A percentile compares a stretch with the other conserved stretches of the same genome.
Conservation (phyloP, 2,113 vertebrate species). For the Notothenia rossii region DNA sequence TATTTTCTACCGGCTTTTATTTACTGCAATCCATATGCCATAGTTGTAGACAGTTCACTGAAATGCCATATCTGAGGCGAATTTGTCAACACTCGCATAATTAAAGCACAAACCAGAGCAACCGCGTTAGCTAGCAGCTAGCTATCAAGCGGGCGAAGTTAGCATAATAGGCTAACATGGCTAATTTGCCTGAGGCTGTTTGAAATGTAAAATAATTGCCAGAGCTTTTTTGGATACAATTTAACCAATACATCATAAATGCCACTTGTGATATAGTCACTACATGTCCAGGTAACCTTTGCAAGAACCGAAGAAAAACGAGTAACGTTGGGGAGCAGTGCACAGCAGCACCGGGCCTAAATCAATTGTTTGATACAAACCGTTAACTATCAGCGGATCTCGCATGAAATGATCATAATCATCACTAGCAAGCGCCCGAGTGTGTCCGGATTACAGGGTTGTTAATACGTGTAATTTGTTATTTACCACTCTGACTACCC, state of each 20-base stretch:
- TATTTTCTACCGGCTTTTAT: not conserved
- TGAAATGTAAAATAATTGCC: not conserved
- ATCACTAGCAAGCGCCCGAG: accelerated
- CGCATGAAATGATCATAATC: accelerated
- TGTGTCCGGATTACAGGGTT: accelerated
- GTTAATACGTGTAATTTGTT: not conserved
- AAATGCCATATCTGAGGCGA: not conserved
- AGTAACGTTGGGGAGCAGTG: not conserved
- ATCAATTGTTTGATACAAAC: not conserved
- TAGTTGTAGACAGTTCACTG: accelerated
- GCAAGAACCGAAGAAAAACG: not conserved
- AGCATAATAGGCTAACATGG: conserved; percentile 66
- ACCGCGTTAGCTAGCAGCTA: conserved; percentile 11
- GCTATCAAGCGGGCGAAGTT: conserved; percentile 43
- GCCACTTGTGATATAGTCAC: too few relatives aligned
- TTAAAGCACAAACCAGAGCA: not conserved
- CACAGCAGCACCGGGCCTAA: not conserved
- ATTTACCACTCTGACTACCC: conserved; percentile 1
- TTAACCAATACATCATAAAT: accelerated
- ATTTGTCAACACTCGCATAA: too few relatives aligned
- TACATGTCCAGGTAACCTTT: not conserved
- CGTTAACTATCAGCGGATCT: not conserved
- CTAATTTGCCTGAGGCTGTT: not conserved
- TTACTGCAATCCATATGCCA: accelerated
- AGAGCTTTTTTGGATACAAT: not conserved